These are phyloP conservation scores for Protonibea diacanthus DNA, from an alignment of 2,797 vertebrate species.

Conservation along the genomic window DNA sequence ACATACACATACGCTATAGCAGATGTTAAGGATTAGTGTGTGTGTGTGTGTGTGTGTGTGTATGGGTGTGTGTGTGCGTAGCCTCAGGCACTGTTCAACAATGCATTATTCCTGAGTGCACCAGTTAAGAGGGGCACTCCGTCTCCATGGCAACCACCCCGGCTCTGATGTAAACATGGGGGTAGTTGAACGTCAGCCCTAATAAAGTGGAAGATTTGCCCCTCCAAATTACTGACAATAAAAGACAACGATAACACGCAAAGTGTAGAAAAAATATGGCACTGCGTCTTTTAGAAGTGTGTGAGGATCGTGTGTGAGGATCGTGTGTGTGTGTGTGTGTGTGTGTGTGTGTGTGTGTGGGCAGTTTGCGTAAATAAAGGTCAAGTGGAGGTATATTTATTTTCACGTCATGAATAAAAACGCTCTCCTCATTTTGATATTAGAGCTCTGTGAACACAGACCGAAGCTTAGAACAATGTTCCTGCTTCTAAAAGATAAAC, in stretches of 20 bases:
- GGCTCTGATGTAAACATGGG: conserved; percentile 82
- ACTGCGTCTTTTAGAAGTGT: neutral
- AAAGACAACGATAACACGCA: conserved; percentile 19
- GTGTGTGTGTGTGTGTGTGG: conserved; percentile 5
- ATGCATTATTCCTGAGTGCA: conserved; percentile 88
- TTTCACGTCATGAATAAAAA: conserved; percentile 28
- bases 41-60: conserved; percentile 59
- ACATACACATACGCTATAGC: conserved; percentile 76
- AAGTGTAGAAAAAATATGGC: conserved; percentile 11
- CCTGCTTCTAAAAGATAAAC: conserved; percentile 5
- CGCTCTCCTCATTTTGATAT: conserved; percentile 27
- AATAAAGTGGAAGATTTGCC: conserved; percentile 64
- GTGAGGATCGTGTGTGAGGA: neutral
- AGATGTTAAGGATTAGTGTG: conserved; percentile 77
- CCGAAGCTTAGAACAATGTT: conserved; percentile 2
- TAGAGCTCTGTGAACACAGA: neutral
- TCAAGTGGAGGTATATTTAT: conserved; percentile 11
- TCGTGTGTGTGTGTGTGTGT: neutral
- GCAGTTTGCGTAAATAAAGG: conserved; percentile 16
- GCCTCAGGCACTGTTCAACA: conserved; percentile 86
- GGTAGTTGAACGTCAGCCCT: conserved; percentile 75
- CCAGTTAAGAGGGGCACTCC: conserved; percentile 86
- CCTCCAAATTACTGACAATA: conserved; percentile 46
- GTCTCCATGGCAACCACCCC: conserved; percentile 81
- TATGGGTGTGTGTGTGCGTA: conserved; percentile 72